Percentiles rank a stretch among this genome's conserved stretches.
phyloP scores from a whole-genome alignment of 2,113 vertebrate genomes.

The Otolemur garnettii region DNA sequence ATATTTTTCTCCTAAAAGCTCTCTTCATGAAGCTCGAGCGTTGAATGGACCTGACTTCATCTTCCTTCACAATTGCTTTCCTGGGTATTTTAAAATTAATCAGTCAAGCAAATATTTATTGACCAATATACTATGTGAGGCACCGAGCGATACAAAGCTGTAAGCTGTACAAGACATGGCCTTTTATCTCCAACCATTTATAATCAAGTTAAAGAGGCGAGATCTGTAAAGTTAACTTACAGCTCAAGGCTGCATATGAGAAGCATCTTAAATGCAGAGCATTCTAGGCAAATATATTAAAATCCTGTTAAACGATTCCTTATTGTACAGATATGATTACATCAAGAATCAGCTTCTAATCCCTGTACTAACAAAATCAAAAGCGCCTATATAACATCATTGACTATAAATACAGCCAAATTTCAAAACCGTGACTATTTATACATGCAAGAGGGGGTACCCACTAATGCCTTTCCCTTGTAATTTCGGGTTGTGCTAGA shows the following conservation, averaged over 20 bases:
- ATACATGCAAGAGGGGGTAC: neutral
- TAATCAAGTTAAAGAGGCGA: slow-evolving; percentile 67
- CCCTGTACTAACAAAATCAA: slow-evolving; percentile 46
- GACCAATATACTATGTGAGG: slow-evolving; percentile 42
- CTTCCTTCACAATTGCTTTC: slow-evolving; percentile 70
- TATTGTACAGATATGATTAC: slow-evolving; percentile 38
- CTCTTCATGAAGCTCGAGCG: slow-evolving; percentile 59
- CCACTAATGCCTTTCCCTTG: neutral
- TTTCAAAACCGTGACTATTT: slow-evolving; percentile 8
- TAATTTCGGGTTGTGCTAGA: neutral
- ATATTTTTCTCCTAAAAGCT: slow-evolving; percentile 50
- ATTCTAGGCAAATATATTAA: slow-evolving; percentile 62
- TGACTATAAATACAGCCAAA: slow-evolving; percentile 53
- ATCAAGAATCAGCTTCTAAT: slow-evolving; percentile 2
- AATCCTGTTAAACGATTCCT: slow-evolving; percentile 57
- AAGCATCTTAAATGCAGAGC: neutral
- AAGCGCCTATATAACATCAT: slow-evolving; percentile 38
- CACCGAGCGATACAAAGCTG: slow-evolving; percentile 33
- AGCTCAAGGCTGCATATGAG: slow-evolving; percentile 9
- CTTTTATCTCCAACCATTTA: slow-evolving; percentile 52
- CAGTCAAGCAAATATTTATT: slow-evolving; percentile 78
- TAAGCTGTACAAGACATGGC: slow-evolving; percentile 54
- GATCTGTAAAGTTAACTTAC: slow-evolving; percentile 57
- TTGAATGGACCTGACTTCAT: slow-evolving; percentile 50
- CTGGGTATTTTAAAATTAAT: slow-evolving; percentile 79